These are phyloP conservation scores for Lates japonicus DNA, from an alignment of 2,797 vertebrate species.

Conservation along the genomic window DNA sequence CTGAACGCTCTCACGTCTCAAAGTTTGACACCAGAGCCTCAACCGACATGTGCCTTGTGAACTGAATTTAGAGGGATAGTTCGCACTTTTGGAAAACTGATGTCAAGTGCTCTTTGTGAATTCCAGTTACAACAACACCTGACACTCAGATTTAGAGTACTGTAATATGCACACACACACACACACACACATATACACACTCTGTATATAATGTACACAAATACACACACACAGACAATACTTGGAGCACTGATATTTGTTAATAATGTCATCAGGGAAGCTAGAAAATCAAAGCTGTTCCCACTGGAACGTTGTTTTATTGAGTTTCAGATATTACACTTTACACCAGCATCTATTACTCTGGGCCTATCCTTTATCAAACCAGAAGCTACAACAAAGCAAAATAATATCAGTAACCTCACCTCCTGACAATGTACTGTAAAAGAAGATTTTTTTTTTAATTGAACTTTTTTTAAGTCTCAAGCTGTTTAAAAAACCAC, in stretches of 20 bases:
- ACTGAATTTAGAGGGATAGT: neutral
- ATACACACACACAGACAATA: neutral
- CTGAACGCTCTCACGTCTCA: neutral
- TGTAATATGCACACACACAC: neutral
- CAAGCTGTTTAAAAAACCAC: neutral
- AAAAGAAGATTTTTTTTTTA: neutral
- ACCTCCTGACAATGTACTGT: neutral
- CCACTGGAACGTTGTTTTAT: constrained; percentile 56
- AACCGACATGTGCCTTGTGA: neutral
- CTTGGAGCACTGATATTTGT: neutral
- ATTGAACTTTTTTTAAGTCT: neutral
- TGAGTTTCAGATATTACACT: constrained; percentile 48
- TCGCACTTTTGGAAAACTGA: neutral
- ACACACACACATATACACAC: neutral
- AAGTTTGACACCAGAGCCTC: neutral
- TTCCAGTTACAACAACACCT: neutral
- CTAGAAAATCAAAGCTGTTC: constrained; percentile 37
- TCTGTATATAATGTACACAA: neutral
- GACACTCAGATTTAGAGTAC: neutral
- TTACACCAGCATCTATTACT: constrained; percentile 14
- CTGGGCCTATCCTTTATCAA: constrained; percentile 1
- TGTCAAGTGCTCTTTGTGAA: neutral
- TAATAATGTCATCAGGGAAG: constrained; percentile 8
- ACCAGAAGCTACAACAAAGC: constrained; percentile 21
- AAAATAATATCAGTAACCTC: neutral